Percentiles rank a stretch among this genome's conserved stretches.
Conservation (phyloP, 1,140 invertebrate genomes). For the Euglossa dilemma region DNA sequence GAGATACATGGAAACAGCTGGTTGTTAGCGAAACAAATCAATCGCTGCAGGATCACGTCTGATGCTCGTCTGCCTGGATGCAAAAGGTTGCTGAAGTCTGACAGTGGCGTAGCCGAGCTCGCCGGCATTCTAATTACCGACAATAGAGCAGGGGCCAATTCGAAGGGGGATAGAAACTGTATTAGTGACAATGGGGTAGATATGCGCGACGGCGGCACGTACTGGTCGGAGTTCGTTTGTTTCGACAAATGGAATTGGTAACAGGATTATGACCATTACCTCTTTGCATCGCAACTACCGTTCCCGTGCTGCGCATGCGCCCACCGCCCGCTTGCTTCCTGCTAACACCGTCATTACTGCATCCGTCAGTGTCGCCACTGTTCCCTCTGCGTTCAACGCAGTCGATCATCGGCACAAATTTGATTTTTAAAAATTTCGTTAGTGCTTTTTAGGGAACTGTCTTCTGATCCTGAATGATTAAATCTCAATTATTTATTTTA, state of each 20-base stretch:
- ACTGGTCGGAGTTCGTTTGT: slow-evolving; percentile 68
- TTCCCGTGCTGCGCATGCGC: slow-evolving; percentile 20
- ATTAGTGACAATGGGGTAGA: slow-evolving; percentile 63
- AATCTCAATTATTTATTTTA: background rate
- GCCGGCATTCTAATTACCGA: slow-evolving; percentile 45
- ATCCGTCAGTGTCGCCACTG: background rate
- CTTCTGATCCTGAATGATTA: background rate
- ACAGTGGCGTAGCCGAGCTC: background rate
- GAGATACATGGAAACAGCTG: background rate
- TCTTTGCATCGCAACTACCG: slow-evolving; percentile 60
- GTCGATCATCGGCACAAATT: background rate
- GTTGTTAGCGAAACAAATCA: background rate
- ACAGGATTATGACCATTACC: slow-evolving; percentile 71
- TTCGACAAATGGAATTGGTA: slow-evolving; percentile 70
- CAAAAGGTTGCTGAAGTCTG: slow-evolving; percentile 30
- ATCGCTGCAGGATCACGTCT: background rate
- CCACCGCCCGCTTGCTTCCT: slow-evolving; percentile 23
- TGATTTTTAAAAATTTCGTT: background rate
- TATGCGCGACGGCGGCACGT: slow-evolving; percentile 56
- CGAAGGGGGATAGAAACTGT: slow-evolving; percentile 48
- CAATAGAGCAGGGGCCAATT: slow-evolving; percentile 39
- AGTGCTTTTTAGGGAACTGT: background rate
- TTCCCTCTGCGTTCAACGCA: background rate
- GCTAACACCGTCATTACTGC: slow-evolving; percentile 35
- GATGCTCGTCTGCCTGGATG: background rate